phyloP scores from a whole-genome alignment of 2,888 invertebrate genomes.

The Lasioglossum pauxillum region DNA sequence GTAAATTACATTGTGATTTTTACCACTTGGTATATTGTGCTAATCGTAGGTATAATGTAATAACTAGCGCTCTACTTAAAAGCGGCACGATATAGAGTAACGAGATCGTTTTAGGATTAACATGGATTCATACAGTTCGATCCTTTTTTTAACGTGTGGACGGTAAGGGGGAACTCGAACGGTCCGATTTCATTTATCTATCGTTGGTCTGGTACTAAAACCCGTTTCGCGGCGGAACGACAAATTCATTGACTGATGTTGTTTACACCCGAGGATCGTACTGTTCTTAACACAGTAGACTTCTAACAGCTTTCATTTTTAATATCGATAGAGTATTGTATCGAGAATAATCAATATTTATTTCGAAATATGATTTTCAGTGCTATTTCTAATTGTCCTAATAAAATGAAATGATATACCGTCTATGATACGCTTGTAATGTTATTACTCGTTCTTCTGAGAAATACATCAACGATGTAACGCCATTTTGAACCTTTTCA shows the following conservation, averaged over 20 bases:
- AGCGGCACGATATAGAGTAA: conserved; percentile 50
- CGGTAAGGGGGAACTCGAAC: not conserved
- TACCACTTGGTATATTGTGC: conserved; percentile 71
- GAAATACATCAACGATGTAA: not conserved
- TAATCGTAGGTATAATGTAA: conserved; percentile 76
- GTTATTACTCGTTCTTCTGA: conserved; percentile 12
- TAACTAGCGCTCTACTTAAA: conserved; percentile 62
- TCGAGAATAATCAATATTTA: conserved; percentile 60
- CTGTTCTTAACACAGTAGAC: conserved; percentile 48
- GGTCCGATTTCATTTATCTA: conserved; percentile 24
- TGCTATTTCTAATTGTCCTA: conserved; percentile 71
- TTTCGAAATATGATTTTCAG: conserved; percentile 67
- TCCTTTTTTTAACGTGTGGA: conserved; percentile 35
- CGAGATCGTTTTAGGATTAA: conserved; percentile 53
- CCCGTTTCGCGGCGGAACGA: conserved; percentile 11
- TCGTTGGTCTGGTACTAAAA: conserved; percentile 37
- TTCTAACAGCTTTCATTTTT: conserved; percentile 56
- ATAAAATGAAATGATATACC: conserved; percentile 68
- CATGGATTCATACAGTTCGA: conserved; percentile 50
- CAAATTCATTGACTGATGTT: conserved; percentile 42
- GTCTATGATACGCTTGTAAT: conserved; percentile 16
- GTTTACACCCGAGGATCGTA: conserved; percentile 52
- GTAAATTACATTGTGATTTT: conserved; percentile 72
- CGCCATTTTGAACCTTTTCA: not conserved
- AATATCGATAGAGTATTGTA: conserved; percentile 49